Evolutionary conservation across 2,797 vertebrate species (phyloP).

Genomic region (Macrochelys suwanniensis): DNA sequence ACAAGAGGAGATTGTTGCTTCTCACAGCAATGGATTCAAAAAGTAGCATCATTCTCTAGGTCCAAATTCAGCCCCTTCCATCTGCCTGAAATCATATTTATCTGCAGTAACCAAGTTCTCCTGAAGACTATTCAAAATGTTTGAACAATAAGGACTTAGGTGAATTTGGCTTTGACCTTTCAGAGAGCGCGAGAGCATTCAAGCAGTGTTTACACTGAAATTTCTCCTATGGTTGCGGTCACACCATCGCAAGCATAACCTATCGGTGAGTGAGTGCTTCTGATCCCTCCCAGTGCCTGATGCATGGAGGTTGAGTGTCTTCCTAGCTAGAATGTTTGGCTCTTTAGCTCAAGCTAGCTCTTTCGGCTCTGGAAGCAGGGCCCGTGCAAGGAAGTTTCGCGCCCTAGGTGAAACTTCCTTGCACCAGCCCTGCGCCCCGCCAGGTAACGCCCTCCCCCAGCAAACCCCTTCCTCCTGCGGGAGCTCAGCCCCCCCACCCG

Average conservation of each 20-base stretch:
- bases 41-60: not conserved
- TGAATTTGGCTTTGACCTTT: slow-evolving; percentile 15
- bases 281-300: not conserved
- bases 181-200: not conserved
- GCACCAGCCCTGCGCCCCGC: too few species aligned
- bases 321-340: not conserved
- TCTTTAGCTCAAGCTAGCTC: not conserved
- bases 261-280: not conserved
- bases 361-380: not conserved
- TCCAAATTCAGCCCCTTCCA: fast-evolving
- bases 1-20: not conserved
- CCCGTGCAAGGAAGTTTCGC: too few species aligned
- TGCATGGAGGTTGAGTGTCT: not conserved
- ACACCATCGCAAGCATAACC: not conserved
- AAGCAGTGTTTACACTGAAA: not conserved
- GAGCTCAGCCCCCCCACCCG: too few species aligned
- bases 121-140: not conserved
- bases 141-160: slow-evolving; percentile 11
- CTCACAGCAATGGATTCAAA: not conserved
- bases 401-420: too few species aligned
- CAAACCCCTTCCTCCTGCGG: too few species aligned
- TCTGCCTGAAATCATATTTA: not conserved
- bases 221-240: not conserved
- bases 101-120: not conserved
- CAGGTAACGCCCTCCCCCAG: too few species aligned